A percentile compares a stretch with the other conserved stretches of the same genome.
Evolutionary conservation across 2,888 invertebrate species (phyloP).

Genomic region (Bombylius discolor): DNA sequence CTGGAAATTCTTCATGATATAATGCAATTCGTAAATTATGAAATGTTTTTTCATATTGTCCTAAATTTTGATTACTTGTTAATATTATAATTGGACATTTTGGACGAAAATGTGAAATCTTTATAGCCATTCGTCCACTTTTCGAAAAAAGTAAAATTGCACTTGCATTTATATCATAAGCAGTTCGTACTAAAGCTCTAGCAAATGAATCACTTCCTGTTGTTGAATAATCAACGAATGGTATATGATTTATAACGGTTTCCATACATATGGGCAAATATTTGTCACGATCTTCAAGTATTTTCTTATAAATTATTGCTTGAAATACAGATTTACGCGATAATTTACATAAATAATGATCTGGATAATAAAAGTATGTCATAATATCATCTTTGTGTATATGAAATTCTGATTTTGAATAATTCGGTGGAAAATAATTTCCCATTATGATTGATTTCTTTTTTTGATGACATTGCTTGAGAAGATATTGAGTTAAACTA

Average conservation of each 20-base stretch:
- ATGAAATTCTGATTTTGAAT: neutral
- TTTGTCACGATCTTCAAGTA: neutral
- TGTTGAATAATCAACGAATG: neutral
- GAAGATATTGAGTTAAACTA: neutral
- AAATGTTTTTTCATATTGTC: conserved; percentile 23
- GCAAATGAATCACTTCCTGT: conserved; percentile 11
- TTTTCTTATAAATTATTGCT: neutral
- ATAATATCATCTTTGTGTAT: neutral
- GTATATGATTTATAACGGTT: neutral
- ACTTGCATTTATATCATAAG: conserved; percentile 22
- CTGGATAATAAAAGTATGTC: neutral
- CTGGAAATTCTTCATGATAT: neutral
- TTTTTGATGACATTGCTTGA: neutral
- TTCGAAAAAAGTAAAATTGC: conserved; percentile 25
- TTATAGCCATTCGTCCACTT: conserved; percentile 26
- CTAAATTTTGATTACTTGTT: conserved; percentile 21
- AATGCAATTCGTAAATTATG: conserved; percentile 19
- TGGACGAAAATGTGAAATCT: conserved; percentile 29
- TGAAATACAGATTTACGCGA: neutral
- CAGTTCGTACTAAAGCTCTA: conserved; percentile 21
- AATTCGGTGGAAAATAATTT: neutral
- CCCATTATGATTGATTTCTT: conserved; percentile 1
- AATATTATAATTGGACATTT: conserved; percentile 24
- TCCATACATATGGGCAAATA: neutral
- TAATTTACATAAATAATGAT: neutral